Evolutionary conservation across 2,113 vertebrate species (phyloP).

Genomic region (Nothocercus nigrocapillus): DNA sequence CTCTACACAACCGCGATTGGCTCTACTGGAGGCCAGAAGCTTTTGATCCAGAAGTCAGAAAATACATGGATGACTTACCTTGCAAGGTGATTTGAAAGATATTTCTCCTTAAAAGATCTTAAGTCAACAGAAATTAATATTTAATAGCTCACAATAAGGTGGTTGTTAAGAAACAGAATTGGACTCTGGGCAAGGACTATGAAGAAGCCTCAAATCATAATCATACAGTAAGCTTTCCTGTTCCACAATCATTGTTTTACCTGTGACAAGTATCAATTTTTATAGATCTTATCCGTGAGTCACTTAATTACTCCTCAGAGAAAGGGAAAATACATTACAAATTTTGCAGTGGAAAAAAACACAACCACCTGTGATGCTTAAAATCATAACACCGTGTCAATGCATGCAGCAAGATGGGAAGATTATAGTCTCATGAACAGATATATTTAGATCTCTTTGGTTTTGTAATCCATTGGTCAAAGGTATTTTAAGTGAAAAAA

Average conservation of each 20-base stretch:
- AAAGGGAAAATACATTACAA: slow-evolving; percentile 46
- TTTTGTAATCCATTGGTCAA: not conserved
- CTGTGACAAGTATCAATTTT: slow-evolving; percentile 67
- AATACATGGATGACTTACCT: not conserved
- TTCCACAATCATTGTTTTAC: slow-evolving; percentile 42
- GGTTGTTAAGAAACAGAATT: slow-evolving; percentile 18
- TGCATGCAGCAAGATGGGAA: not conserved
- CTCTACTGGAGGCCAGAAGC: fast-evolving
- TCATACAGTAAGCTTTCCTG: slow-evolving; percentile 2
- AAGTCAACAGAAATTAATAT: slow-evolving; percentile 44
- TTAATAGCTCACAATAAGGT: slow-evolving; percentile 31
- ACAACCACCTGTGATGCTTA: slow-evolving; percentile 9
- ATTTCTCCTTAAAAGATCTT: slow-evolving; percentile 2
- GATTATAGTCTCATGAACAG: fast-evolving
- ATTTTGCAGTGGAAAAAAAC: slow-evolving; percentile 36
- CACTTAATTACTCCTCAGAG: slow-evolving; percentile 61
- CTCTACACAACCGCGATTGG: fast-evolving
- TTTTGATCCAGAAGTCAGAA: not conserved
- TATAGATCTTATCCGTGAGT: slow-evolving; percentile 55
- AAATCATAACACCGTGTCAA: slow-evolving; percentile 11
- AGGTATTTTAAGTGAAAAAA: not conserved
- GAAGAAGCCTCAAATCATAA: slow-evolving; percentile 14
- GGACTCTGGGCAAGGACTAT: not conserved
- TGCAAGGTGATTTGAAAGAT: not conserved
- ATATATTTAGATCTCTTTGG: not conserved